Base-by-base conservation (phyloP, 2,797 vertebrate genomes). In the Psittacula derbiana region DNA sequence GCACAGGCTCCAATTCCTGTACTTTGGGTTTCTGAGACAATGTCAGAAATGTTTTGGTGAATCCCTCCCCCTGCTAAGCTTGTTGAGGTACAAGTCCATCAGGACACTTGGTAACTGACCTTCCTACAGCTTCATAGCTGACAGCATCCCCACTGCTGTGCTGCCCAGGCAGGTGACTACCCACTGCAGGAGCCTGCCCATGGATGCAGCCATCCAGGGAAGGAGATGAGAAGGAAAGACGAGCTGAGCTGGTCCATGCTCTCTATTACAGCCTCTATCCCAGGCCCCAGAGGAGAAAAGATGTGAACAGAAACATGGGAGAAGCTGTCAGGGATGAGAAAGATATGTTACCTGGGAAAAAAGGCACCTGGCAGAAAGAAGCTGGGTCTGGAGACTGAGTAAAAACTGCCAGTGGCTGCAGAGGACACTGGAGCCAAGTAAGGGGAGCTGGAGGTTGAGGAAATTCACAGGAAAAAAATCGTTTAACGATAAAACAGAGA, bases 201-300 rank as follows among this genome's bases (percentile, higher is more conserved):
- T 0, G 8, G 52, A 5, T 3, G 52, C 25, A 41, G 66, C 3
- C 2, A 41, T 13, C 44, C 10, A 25, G 30, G 60, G 0, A 4
- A 8, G 12, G 15, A 25, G 11, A 38, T 0, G 1, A 73, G 49
- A 36, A 47, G 52, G 30, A 44, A 55, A 0, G 4, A 17, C 2
- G 33, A 44, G 4, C 11, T 8, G 21, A 50, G 69, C 46, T 3
- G 2, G 13, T 8, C 36, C 3, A 2, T 2, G 44, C 17, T 16
- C 33, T 28, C 49, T 9, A 10, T 14, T 36, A 61, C 24, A 73
- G 18, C 1, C 15, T 8, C 27, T 28, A 3, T 5, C 13, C 25
- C 12, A 12, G 16, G 11, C 19, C 18, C 23, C 53, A 66, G 25
- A n/a, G 14, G 13, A 36, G 50, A 30, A 17, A 23, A 82, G 19